Evolutionary conservation across 2,888 invertebrate species (phyloP), one percentile per base, ranked within the genome.

Genomic region (Brachynemurus nebulosus): DNA sequence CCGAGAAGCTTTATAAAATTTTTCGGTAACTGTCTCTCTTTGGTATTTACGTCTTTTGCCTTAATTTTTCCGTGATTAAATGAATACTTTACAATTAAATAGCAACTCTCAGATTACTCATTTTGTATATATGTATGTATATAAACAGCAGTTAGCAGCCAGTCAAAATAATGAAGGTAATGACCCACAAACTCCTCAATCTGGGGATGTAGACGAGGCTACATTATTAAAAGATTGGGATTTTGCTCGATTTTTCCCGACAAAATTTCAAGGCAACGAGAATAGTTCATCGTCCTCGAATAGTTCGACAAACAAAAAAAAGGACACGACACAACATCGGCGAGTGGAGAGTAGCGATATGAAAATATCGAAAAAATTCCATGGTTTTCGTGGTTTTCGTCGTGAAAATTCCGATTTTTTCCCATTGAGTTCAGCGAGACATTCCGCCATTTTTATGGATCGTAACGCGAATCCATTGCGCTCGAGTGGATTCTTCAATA

Each of bases 391-490:
- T 53, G 83, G 81, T 25, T 86, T 88, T 62, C 72, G 86, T 48
- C 72, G 88, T 51, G 86, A 88, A 62, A 85, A 86, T 62, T 86
- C 86, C 1, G 86, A 88, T 61, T 78, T 88, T 56, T 84, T 86
- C 59, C 84, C 85, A 8, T 66, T 82, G 44, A 74, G 80, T 17
- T 76, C 81, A 51, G 69, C 72, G 12, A 69, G 86, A 39, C 85
- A 86, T 62, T 86, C 86, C 36, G 86, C 85, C 14, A 69, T 77
- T 56, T 68, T 73, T 54, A 67, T 68, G 51, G 65, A 67, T 54
- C 57, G 68, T 42, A 72, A 61, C 48, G 69, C 60, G 53, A 73
- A 65, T 60, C 75, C 65, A 49, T 54, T 68, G 52, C 68, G 79
- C 49, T 74, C 81, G 20, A 82, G 82, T 61, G 82, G 79, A 21